Percentiles rank a stretch among this genome's conserved stretches.
Evolutionary conservation across 2,113 vertebrate genomes (phyloP).

Genomic region (Chloropsis cyanopogon): DNA sequence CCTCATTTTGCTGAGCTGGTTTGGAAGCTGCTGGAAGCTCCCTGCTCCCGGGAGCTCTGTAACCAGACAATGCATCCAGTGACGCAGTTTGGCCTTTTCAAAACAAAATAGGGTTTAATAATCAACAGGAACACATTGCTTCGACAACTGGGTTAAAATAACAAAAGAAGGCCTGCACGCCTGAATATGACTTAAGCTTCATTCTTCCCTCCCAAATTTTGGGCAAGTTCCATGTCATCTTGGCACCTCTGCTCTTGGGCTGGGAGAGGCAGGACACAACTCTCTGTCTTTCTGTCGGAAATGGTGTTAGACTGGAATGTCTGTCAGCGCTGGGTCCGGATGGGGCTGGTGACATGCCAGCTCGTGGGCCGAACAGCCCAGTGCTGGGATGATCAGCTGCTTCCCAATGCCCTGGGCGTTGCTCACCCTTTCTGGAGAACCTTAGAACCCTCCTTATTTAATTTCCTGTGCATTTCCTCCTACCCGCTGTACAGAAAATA

Average conservation of each 20-base stretch:
- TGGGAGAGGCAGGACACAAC: neutral
- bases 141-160: conserved; percentile 18
- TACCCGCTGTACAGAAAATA: neutral
- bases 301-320: neutral
- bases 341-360: neutral
- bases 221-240: neutral
- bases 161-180: neutral
- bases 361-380: neutral
- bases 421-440: neutral
- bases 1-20: neutral
- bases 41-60: neutral
- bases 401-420: rapidly evolving
- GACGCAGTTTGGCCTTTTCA: neutral
- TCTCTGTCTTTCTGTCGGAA: neutral
- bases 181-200: neutral
- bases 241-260: neutral
- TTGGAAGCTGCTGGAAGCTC: neutral
- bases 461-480: neutral
- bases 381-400: neutral
- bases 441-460: neutral
- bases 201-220: neutral
- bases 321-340: rapidly evolving
- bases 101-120: conserved; percentile 20
- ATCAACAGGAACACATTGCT: conserved; percentile 5
- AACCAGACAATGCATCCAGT: neutral